Evolutionary conservation across 2,113 vertebrate species (phyloP), one percentile per base, ranked within the genome.

Genomic region (Phocoena sinus): DNA sequence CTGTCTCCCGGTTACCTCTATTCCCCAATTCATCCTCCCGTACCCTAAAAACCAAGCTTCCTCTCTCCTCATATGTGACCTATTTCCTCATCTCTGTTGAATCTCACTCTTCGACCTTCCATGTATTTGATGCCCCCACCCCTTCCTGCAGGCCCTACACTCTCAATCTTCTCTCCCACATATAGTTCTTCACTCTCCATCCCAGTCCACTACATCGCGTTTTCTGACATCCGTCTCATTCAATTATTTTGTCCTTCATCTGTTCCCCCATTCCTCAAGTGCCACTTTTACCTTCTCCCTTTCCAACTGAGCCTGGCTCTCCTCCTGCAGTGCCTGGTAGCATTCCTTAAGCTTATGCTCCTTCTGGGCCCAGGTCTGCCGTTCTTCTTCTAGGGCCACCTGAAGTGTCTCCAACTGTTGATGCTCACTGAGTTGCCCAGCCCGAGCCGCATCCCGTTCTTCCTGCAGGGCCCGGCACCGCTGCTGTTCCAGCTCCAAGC

Each of bases 211-310:
- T 31, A 8, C 7, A 21, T 18, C 11, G 15, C 31, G 73, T 13
- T 31, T 87, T 60, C 79, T 71, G 50, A 21, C 20, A 31, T 80
- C 63, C 47, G 17, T 28, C 26, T 47, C 67, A 63, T 26, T 82
- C 13, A 11, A n/a, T 83, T 21, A 47, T 44, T 89, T 79, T 50
- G 15, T 68, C 77, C 60, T 77, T 50, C 56, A 50, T 60, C 31
- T 65, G 60, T 36, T 82, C 58, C 36, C 36, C 65, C 58, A 80
- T 41, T 81, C 44, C 56, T 86, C 76, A 65, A 8, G 2, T 33
- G 47, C 85, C 6, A 2, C 50, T 68, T 94, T 97, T 84, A 99
- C 99, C 98, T 98, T 98, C 65, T 99, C 98, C 67, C 82, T 97
- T 23, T 99, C 98, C 74, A 99, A 38, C 77, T 99, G 98, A 25